phyloP scores from a whole-genome alignment of 1,140 invertebrate genomes.

The Lasaia peninsularis region DNA sequence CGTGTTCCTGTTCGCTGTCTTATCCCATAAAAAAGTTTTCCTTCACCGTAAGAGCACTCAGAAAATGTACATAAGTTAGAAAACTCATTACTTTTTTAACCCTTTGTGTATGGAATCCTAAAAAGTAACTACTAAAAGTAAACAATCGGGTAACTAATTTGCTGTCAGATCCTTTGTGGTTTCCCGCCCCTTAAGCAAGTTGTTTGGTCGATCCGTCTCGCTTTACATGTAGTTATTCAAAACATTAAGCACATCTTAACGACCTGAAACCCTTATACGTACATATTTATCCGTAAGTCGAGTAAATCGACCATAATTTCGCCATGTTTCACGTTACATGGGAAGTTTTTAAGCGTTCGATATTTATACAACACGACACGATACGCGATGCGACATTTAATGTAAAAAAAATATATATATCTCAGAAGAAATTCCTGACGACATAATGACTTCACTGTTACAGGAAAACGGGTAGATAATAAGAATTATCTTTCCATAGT shows the following conservation, averaged over 20 bases:
- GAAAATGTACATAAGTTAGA: too few species aligned
- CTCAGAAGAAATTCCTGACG: too few species aligned
- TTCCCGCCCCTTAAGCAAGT: neutral
- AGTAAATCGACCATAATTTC: slow-evolving; percentile 31
- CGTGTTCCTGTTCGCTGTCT: too few species aligned
- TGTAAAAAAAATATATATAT: too few species aligned
- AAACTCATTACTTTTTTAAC: too few species aligned
- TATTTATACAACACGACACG: neutral
- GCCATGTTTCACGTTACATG: slow-evolving; percentile 24
- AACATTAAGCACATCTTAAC: slow-evolving; percentile 22
- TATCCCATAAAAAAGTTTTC: too few species aligned
- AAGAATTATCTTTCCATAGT: too few species aligned
- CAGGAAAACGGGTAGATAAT: too few species aligned
- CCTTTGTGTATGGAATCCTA: too few species aligned
- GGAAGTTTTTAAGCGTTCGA: slow-evolving; percentile 9
- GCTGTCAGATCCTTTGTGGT: neutral
- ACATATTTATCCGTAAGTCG: slow-evolving; percentile 25
- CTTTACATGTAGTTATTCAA: slow-evolving; percentile 19
- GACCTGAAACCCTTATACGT: slow-evolving; percentile 14
- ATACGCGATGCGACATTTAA: neutral
- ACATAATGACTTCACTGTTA: too few species aligned
- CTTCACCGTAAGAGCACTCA: too few species aligned
- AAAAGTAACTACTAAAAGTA: neutral
- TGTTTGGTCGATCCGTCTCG: neutral
- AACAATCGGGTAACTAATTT: neutral